Evolutionary conservation across 1,140 invertebrate genomes (phyloP).

Genomic region (Parasteatoda tepidariorum): DNA sequence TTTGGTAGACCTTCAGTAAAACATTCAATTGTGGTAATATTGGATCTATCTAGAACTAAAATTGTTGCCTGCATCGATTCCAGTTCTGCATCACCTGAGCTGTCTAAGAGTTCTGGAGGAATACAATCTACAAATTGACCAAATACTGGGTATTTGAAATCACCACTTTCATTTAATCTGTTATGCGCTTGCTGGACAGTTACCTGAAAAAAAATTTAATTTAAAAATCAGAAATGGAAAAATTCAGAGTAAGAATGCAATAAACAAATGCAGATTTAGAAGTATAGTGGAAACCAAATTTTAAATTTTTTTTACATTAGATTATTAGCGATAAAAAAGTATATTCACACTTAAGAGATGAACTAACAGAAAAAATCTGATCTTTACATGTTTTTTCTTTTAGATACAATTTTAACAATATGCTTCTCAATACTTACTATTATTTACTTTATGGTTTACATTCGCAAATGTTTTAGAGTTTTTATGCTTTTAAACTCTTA

Average conservation of each 20-base stretch:
- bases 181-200: conserved; percentile 35
- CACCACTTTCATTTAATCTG: conserved; percentile 19
- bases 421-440: too few relatives aligned
- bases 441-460: too few relatives aligned
- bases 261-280: too few relatives aligned
- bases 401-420: too few relatives aligned
- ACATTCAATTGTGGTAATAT: conserved; percentile 41
- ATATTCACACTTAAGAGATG: too few relatives aligned
- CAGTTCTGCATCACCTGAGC: conserved; percentile 13
- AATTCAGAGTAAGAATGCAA: too few relatives aligned
- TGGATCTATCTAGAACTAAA: conserved; percentile 41
- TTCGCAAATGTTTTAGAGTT: too few relatives aligned
- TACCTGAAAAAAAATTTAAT: conserved; percentile 1
- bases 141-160: conserved; percentile 46
- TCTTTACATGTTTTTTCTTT: too few relatives aligned
- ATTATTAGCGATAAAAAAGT: too few relatives aligned
- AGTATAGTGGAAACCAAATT: not conserved
- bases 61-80: conserved; percentile 41
- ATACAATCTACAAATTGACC: conserved; percentile 47
- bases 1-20: conserved; percentile 24
- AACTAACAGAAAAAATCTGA: too few relatives aligned
- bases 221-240: too few relatives aligned
- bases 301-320: not conserved
- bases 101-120: conserved; percentile 18
- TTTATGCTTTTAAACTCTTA: too few relatives aligned